Base-by-base conservation (phyloP, 2,888 invertebrate genomes). In the Thymelicus acteon region DNA sequence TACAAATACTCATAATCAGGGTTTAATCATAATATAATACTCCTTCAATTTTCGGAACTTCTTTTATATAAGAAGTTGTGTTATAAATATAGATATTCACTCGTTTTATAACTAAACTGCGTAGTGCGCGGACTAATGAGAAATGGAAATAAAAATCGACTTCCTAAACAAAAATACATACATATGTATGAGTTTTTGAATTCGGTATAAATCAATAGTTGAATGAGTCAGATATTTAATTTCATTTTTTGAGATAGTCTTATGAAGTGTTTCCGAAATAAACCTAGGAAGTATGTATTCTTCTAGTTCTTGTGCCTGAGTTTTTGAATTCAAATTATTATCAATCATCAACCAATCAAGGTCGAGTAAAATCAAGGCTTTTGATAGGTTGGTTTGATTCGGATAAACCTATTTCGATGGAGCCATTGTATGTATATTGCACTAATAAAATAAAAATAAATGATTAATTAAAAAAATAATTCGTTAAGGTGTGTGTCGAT, bases 401-500 rank as follows among this genome's bases (percentile, higher is more conserved):
- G 75, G 79, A 79, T 79, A 74, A 75, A 74, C 69, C 72, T 64
- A 70, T 75, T 64, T 60, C 65, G 64, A 69, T 67, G 71, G 75
- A 73, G 72, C 72, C 73, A 74, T 73, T 75, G 77, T 79, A 81
- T 85, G 84, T 85, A 84, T 82, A 84, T 79, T 84, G 79, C 79
- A 83, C 81, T 83, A 82, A 82, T 78, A 75, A 78, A 77, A 76
- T 77, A 78, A 78, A 75, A 75, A 77, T 75, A 71, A 66, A 78
- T 76, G 72, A 75, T 75, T 76, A 77, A 74, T 73, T 74, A 61
- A 72, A 75, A 78, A 78, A 80, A 79, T 75, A 76, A 78, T 75
- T 79, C 75, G 78, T 73, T 82, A 81, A 80, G 80, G 82, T 84
- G 85, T 86, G 87, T 82, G 81, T 83, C 79, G 82, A 83, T 71